Evolutionary conservation across 2,888 invertebrate genomes (phyloP), one percentile per base, ranked within the genome.

Genomic region (Xanthostigma xanthostigma): DNA sequence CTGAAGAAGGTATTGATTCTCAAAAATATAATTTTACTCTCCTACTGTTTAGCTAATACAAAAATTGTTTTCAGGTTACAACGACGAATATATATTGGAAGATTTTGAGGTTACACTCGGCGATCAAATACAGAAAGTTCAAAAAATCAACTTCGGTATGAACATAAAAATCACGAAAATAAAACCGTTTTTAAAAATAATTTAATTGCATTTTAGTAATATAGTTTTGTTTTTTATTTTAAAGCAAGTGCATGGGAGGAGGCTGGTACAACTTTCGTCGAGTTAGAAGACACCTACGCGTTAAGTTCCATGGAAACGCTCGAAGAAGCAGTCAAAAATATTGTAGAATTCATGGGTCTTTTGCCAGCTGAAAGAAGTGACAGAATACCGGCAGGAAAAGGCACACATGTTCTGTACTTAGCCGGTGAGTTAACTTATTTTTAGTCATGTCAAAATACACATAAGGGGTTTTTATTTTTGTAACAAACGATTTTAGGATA

Each of bases 81-180:
- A 88, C 49, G 98, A 99, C 62, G 92, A 94, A 51, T 98, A 98
- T 62, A 88, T 87, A 62, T 64, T 98, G 49, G 98, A 98, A 69
- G 95, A 97, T 68, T 68, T 93, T 36, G 93, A 94, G 64, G 70
- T 94, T 41, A 78, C 79, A 2, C 74, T 93, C 6, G 81, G 84
- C 4, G 93, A 95, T 69, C 90, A 91, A 68, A 81, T 93, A 56
- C 84, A 87, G 64, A 77, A 79, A 56, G 75, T 84, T 14, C 78
- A 79, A 57, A 84, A 85, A 61, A 78, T 78, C 34, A 84, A 86
- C 66, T 89, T 87, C 70, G 56, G 55, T 42, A 42, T 33, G 42
- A 9, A n/a, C 38, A n/a, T 13, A 11, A 17, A 37, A 36, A 14
- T 36, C 17, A 33, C n/a, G n/a, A 12, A 12, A 36, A 36, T 13